A percentile compares a stretch with the other conserved stretches of the same genome.
Evolutionary conservation across 2,797 vertebrate species (phyloP).

Genomic region (Loriculus beryllinus): DNA sequence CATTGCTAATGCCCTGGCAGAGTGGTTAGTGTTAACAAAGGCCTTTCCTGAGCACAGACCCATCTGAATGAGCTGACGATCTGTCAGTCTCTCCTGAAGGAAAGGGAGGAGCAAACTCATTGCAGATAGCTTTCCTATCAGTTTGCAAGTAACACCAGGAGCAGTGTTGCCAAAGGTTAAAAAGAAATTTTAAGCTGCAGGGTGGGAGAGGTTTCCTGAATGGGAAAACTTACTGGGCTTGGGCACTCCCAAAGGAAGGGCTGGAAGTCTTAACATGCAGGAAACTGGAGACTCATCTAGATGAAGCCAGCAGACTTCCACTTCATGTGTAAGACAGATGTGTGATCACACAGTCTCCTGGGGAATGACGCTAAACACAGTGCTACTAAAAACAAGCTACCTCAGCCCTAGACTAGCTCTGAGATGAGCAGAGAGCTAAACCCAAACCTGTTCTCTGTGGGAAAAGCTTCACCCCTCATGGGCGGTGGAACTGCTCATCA

Average conservation of each 20-base stretch:
- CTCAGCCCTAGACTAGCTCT: not conserved
- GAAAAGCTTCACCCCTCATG: not conserved
- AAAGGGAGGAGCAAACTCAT: conserved; percentile 21
- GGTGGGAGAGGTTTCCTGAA: conserved; percentile 62
- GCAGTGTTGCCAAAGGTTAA: not conserved
- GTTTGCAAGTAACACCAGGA: not conserved
- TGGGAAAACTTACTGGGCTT: conserved; percentile 27
- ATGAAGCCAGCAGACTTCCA: not conserved
- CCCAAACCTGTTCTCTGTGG: accelerated
- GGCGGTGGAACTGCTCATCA: not conserved
- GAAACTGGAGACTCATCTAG: conserved; percentile 1
- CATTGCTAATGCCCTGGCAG: not conserved
- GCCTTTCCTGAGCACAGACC: not conserved
- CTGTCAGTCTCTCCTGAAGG: not conserved
- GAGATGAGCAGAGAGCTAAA: not conserved
- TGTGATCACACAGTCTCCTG: not conserved
- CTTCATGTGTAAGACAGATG: not conserved
- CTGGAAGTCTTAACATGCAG: not conserved
- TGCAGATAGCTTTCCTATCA: conserved; percentile 22
- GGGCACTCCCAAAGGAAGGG: conserved; percentile 44
- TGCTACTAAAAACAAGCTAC: not conserved
- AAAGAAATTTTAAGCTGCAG: conserved; percentile 12
- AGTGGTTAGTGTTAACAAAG: not conserved
- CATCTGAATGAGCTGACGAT: not conserved
- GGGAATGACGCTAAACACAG: not conserved